Evolutionary conservation across 2,888 invertebrate genomes (phyloP), one percentile per base, ranked within the genome.

Genomic region (Parapristionchus giblindavisi): DNA sequence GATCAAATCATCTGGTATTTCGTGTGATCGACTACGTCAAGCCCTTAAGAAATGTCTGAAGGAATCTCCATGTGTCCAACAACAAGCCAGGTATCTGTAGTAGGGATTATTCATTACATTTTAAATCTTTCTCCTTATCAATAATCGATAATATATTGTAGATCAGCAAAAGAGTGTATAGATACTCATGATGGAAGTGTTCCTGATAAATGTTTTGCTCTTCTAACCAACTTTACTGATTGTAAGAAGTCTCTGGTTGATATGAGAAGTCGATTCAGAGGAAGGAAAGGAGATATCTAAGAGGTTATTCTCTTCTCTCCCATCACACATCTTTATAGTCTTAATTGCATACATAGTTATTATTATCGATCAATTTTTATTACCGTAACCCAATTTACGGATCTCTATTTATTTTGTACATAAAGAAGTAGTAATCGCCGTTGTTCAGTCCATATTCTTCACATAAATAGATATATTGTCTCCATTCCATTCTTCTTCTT

Each of bases 31-130:
- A 21, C 75, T 86, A 2, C 78, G 86, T 11, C 80, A 82, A 68
- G 85, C 83, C 34, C 77, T 86, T 38, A 86, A 86, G 73, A 78
- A 81, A 61, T 86, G 86, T 78, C 79, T 86, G 51, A 86, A 86
- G 75, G 80, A 73, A 27, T 61, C 73, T 0, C 11, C n/a, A 17
- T 73, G 73, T 24, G 73, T 73, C 1, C 73, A 73, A 36, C 29
- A 60, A 21, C 73, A 73, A 61, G 73, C 61, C 24, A 73, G 61
- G 73, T 61, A 1, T 6, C 24, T 58, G 11, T 24, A 58, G n/a
- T 11, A 8, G 24, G n/a, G n/a, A n/a, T n/a, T n/a, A n/a, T n/a
- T n/a, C n/a, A n/a, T n/a, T n/a, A n/a, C n/a, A n/a, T n/a, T n/a
- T n/a, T n/a, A n/a, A n/a, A n/a, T n/a, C n/a, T n/a, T n/a, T n/a